Conservation (phyloP, 2,113 vertebrate species). For the Pterocles gutturalis region DNA sequence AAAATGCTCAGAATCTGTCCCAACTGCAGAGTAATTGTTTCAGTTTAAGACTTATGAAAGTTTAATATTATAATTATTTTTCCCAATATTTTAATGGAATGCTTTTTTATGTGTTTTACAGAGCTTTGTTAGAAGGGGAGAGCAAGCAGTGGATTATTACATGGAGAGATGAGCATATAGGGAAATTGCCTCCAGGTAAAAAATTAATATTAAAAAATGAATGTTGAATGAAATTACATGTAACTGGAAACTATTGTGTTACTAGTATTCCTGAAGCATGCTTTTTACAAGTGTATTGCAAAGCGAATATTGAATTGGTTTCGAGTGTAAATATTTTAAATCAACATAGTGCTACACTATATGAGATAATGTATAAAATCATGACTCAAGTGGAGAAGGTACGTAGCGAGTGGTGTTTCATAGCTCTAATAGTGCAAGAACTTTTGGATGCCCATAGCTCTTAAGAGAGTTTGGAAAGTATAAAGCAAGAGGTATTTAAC, state of each 20-base stretch:
- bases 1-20: background rate
- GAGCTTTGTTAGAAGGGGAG: constrained; percentile 91
- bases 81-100: background rate
- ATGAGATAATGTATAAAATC: background rate
- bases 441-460: background rate
- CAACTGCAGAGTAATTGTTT: background rate
- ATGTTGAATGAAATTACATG: background rate
- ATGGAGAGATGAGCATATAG: constrained; percentile 71
- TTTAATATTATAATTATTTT: background rate
- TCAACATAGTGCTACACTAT: background rate
- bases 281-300: background rate
- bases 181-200: constrained; percentile 81
- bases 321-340: constrained; percentile 2
- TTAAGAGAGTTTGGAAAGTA: background rate
- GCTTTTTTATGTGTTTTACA: constrained; percentile 60
- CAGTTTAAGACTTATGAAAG: background rate
- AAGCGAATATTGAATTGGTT: background rate
- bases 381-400: background rate
- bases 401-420: background rate
- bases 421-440: background rate
- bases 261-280: background rate
- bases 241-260: background rate
- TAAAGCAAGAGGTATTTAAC: background rate
- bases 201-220: background rate
- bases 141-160: constrained; percentile 78